Percentiles rank a stretch among this genome's conserved stretches.
Evolutionary conservation across 2,113 vertebrate species (phyloP).

Genomic region (Phainopepla nitens): DNA sequence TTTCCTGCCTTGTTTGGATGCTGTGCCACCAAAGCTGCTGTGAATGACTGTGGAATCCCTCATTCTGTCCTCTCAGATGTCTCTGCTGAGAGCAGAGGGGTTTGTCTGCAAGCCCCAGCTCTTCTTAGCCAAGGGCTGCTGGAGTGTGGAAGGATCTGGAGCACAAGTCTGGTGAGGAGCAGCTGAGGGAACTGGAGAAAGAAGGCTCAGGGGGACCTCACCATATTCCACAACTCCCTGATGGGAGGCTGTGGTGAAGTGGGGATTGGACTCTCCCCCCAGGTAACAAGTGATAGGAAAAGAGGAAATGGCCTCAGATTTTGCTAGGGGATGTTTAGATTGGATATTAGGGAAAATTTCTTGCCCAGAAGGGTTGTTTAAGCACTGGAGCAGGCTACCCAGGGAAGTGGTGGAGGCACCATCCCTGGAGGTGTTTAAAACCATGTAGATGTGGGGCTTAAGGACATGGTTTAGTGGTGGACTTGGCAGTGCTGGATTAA

Average conservation of each 20-base stretch:
- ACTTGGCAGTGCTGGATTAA: neutral
- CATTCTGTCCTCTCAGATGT: neutral
- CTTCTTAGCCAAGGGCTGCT: neutral
- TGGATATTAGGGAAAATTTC: neutral
- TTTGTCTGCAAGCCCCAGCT: neutral
- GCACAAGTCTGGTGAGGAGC: neutral
- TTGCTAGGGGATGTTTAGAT: neutral
- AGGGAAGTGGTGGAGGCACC: neutral
- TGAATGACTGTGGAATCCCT: neutral
- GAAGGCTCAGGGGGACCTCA: neutral
- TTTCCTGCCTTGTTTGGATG: neutral
- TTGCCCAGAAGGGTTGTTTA: neutral
- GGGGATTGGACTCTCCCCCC: neutral
- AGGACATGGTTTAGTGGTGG: neutral
- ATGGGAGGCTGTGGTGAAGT: neutral
- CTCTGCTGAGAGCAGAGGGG: neutral
- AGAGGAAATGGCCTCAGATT: neutral
- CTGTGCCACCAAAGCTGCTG: neutral
- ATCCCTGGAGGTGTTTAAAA: neutral
- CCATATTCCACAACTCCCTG: neutral
- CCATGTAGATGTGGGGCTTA: rapidly evolving
- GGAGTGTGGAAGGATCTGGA: neutral
- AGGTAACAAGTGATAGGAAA: neutral
- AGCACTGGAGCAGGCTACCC: neutral
- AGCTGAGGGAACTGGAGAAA: neutral